A percentile compares a stretch with the other conserved stretches of the same genome.
phyloP scores from a whole-genome alignment of 2,113 vertebrate genomes.

The Bungarus multicinctus region DNA sequence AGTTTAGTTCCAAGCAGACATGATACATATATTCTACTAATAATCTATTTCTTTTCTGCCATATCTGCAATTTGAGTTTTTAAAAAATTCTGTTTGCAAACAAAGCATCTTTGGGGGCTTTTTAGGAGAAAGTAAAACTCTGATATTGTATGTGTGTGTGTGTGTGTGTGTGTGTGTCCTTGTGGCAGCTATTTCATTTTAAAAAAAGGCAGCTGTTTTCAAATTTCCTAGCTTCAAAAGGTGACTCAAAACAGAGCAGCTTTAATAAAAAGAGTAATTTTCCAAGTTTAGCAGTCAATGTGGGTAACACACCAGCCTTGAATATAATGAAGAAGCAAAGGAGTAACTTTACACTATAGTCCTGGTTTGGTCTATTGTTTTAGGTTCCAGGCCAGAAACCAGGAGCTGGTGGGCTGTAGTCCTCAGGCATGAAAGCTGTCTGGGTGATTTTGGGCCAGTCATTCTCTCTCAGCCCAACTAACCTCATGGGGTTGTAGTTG shows the following conservation, averaged over 20 bases:
- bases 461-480: not conserved
- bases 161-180: too few species aligned
- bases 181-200: not conserved
- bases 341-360: too few species aligned
- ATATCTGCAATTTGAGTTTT: not conserved
- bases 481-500: not conserved
- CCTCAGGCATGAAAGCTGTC: too few species aligned
- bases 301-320: not conserved
- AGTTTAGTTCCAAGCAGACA: not conserved
- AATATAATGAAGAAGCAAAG: not conserved
- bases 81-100: not conserved
- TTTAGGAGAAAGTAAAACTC: not conserved
- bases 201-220: not conserved
- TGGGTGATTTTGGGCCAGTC: not conserved
- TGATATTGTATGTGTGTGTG: not conserved
- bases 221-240: not conserved
- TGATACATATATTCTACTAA: not conserved
- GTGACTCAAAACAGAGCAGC: not conserved
- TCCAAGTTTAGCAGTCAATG: not conserved
- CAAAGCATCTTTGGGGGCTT: not conserved
- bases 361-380: not conserved
- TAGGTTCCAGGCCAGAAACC: not conserved
- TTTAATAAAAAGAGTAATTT: not conserved
- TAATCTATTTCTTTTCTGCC: not conserved
- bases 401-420: too few species aligned